Base-by-base conservation (phyloP, 2,888 invertebrate species). In the Diarsia brunnea region DNA sequence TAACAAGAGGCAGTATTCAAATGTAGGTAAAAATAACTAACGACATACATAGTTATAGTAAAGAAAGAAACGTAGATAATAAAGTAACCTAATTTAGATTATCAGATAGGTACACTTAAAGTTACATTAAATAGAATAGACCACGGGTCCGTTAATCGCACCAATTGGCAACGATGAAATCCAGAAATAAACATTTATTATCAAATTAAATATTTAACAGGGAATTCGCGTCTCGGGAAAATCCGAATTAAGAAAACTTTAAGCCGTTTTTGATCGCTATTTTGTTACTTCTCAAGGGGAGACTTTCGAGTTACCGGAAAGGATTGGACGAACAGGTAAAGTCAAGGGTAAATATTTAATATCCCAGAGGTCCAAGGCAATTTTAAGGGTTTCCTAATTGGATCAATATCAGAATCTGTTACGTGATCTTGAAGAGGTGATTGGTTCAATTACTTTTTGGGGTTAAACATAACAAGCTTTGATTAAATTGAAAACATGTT, bases 381-480 rank as follows among this genome's bases (percentile, higher is more conserved):
- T 81, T 81, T 81, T 75, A 81, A 67, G 67, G 85, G 66, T 55
- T 70, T 75, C 85, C 53, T 85, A 75, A 81, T 85, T 67, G 67
- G 82, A 70, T 70, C 64, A 75, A 81, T 84, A 73, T 73, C 55
- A 43, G 19, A 77, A 78, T 60, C 58, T 53, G 76, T 83, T 67
- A 67, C 78, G 51, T 83, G 68, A 78, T 78, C 38, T 67, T 78
- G 61, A 43, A 49, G 45, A 61, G 31, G 68, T 78, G 53, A 63
- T 78, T 61, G 31, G 53, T 49, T 8, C 78, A 63, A 53, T 78
- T 78, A 67, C 53, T 61, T 49, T 78, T 67, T 8, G 31, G 38
- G 43, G 47, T 78, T 24, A 66, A n/a, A 24, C 19, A 11, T 51
- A 31, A 43, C 19, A 21, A 75, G 16, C n/a, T 65, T 16, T 12